phyloP scores from a whole-genome alignment of 2,797 vertebrate species.

The Serranus cabrilla region DNA sequence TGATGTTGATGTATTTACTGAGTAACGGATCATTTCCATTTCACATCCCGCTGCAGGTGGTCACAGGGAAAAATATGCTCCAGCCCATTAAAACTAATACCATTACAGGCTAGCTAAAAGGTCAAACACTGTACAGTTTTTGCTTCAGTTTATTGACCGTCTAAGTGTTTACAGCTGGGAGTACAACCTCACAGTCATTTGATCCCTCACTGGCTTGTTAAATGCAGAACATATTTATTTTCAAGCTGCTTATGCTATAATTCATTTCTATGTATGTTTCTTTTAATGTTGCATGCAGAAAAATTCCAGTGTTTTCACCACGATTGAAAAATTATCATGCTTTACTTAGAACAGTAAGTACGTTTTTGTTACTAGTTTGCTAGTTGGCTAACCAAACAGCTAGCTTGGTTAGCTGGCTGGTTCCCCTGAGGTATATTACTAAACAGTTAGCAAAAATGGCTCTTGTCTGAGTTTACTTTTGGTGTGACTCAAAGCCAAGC shows the following conservation, averaged over 20 bases:
- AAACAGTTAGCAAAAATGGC: too few relatives aligned
- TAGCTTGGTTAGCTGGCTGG: background rate
- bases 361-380: background rate
- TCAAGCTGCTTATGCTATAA: background rate
- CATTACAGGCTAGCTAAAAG: constrained; percentile 20
- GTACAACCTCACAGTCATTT: background rate
- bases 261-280: background rate
- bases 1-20: constrained; percentile 42
- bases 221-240: background rate
- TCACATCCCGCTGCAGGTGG: constrained; percentile 29
- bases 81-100: constrained; percentile 27
- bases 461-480: too few relatives aligned
- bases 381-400: background rate
- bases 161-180: background rate
- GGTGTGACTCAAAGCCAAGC: too few relatives aligned
- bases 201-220: background rate
- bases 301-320: background rate
- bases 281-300: background rate
- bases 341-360: background rate
- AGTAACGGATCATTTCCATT: constrained; percentile 43
- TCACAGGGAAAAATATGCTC: constrained; percentile 25
- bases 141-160: background rate
- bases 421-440: too few relatives aligned
- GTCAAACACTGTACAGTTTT: constrained; percentile 8
- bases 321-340: background rate